Evolutionary conservation across 2,888 invertebrate genomes (phyloP).

Genomic region (Panorpa germanica): DNA sequence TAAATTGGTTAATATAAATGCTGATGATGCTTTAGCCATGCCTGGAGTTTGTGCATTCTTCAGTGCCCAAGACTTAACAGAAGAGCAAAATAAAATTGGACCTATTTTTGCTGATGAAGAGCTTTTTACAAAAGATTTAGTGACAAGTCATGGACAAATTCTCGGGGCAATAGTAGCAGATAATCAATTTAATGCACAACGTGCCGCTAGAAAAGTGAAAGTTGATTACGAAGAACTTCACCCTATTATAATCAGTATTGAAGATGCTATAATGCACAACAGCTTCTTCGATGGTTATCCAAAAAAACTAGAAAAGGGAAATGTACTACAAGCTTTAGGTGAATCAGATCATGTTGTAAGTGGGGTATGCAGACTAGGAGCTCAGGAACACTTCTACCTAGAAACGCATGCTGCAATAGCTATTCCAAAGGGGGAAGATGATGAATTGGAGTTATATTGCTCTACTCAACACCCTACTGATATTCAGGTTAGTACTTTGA

Average conservation of each 20-base stretch:
- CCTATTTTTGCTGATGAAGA: constrained; percentile 64
- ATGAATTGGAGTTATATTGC: constrained; percentile 70
- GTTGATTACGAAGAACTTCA: constrained; percentile 64
- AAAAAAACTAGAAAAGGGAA: constrained; percentile 38
- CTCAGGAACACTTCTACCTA: constrained; percentile 93
- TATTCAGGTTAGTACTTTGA: no score
- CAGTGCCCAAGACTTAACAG: constrained; percentile 55
- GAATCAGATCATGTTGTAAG: constrained; percentile 55
- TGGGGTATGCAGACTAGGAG: constrained; percentile 63
- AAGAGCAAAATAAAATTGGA: constrained; percentile 46
- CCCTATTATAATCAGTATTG: constrained; percentile 70
- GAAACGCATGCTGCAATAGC: constrained; percentile 65
- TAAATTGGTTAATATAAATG: constrained; percentile 53
- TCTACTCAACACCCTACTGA: constrained; percentile 74
- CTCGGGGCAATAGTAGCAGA: constrained; percentile 67
- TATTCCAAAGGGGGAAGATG: constrained; percentile 57
- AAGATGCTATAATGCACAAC: constrained; percentile 63
- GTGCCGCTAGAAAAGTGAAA: constrained; percentile 62
- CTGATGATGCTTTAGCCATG: constrained; percentile 47
- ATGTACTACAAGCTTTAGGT: constrained; percentile 45
- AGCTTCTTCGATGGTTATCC: constrained; percentile 47
- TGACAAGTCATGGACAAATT: constrained; percentile 61
- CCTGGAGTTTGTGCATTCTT: constrained; percentile 71
- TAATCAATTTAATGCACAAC: constrained; percentile 61
- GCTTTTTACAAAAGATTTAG: constrained; percentile 57